Evolutionary conservation across 2,888 invertebrate genomes (phyloP), one percentile per base, ranked within the genome.

Genomic region (Apoderus coryli): DNA sequence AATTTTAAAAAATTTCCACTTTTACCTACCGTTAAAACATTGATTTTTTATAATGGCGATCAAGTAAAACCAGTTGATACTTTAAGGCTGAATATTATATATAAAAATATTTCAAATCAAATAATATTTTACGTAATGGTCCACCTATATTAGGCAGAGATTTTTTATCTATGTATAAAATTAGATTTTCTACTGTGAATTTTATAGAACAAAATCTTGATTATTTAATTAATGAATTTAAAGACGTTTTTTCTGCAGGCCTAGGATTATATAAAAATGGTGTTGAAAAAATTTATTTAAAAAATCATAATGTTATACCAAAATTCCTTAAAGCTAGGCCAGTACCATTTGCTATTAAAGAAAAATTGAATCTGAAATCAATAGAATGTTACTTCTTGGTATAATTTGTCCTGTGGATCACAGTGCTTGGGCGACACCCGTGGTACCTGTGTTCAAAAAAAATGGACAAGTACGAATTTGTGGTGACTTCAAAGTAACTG

Each of bases 401-500:
- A n/a, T 19, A 7, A 19, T 19, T 19, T 6, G n/a, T 6, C 19
- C 19, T 7, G n/a, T 19, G 6, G 6, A 6, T 6, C n/a, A 19
- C n/a, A 19, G 19, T 19, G 7, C 19, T 19, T 19, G 19, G 19
- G 19, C 7, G 6, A 19, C 19, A 19, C 19, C 19, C 6, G n/a
- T 19, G 6, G 19, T 19, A 19, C 19, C 19, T 7, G 29, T 30
- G 4, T 14, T 34, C 2, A 40, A 40, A 34, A 29, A 31, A 23
- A 24, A 32, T 28, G 37, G 37, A 7, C 4, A n/a, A 12, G 27
- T 38, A 23, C 15, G 40, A 16, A 24, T 34, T 5, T 38, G 39
- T 27, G 36, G 38, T 3, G 39, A 38, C 27, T 47, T 34, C 29
- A 44, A 45, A 6, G 35, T 46, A 3, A 47, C 45, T 2, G 37